Conservation (phyloP, 2,797 vertebrate genomes). For the Anableps anableps region DNA sequence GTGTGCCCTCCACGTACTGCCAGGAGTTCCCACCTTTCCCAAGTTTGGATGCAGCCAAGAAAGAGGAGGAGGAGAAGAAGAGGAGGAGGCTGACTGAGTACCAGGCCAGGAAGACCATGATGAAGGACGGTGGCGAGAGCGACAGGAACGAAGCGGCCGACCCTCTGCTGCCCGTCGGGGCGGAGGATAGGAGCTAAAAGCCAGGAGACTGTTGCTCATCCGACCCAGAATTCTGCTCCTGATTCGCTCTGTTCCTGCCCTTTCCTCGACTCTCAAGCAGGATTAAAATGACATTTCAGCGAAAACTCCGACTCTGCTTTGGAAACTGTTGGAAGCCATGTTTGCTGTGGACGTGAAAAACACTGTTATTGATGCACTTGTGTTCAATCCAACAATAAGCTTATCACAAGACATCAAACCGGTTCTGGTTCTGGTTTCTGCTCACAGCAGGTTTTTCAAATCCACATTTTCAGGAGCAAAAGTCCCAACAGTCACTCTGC, state of each 20-base stretch:
- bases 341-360: not conserved
- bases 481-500: not conserved
- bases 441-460: not conserved
- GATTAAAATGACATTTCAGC: not conserved
- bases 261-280: not conserved
- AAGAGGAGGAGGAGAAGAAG: conserved; percentile 37
- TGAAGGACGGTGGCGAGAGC: not conserved
- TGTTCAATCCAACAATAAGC: not conserved
- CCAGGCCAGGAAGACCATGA: conserved; percentile 25
- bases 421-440: not conserved
- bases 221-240: not conserved
- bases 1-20: conserved; percentile 50
- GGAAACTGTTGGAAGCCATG: conserved; percentile 7
- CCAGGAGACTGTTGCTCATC: conserved; percentile 6
- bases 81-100: conserved; percentile 37
- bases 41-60: not conserved
- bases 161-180: conserved; percentile 55
- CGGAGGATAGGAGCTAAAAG: conserved; percentile 36
- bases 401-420: not conserved
- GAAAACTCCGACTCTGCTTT: not conserved
- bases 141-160: conserved; percentile 46
- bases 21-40: conserved; percentile 25
- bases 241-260: not conserved
- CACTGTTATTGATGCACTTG: not conserved
- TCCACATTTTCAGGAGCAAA: not conserved